Evolutionary conservation across 2,797 vertebrate species (phyloP), one percentile per base, ranked within the genome.

Genomic region (Varecia variegata): DNA sequence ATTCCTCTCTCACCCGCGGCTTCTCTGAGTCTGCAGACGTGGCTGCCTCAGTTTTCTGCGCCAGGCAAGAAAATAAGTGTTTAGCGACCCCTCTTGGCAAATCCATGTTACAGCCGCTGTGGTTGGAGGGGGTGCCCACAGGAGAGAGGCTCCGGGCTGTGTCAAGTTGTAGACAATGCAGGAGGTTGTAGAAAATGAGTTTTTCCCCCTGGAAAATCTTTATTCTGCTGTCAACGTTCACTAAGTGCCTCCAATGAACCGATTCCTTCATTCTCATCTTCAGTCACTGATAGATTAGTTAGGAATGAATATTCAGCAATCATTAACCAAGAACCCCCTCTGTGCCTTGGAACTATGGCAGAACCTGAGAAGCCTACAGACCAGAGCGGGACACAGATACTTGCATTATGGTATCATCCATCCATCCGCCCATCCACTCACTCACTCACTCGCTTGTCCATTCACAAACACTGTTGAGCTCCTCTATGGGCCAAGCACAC

Each of bases 11-110:
- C 56, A n/a, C 90, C 6, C 30, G 17, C 56, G 56, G 94, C 60
- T 95, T 97, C 84, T 58, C 54, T 0, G 35, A 38, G 0, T 50
- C 52, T 67, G 90, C 20, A 6, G 32, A 18, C 77, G 10, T 17
- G 86, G 65, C 20, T 14, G 40, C 60, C 0, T 6, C 77, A 21
- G 60, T 18, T 38, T n/a, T 32, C 10, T 21, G 70, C 13, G 2
- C 52, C 70, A 3, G 62, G 12, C 70, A 80, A 47, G 90, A 93
- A 97, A 38, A 77, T 52, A n/a, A 92, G 97, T 86, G 89, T 96
- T 97, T 96, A 96, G 97, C 82, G 96, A 96, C 98, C 97, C 93
- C 98, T 98, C 92, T 97, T 97, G 98, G 97, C 91, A 90, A 85
- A 80, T 95, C 60, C 12, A 0, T 35, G 77, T 90, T 35, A 52